phyloP scores from a whole-genome alignment of 2,888 invertebrate genomes.

The Sussaba pulchella region DNA sequence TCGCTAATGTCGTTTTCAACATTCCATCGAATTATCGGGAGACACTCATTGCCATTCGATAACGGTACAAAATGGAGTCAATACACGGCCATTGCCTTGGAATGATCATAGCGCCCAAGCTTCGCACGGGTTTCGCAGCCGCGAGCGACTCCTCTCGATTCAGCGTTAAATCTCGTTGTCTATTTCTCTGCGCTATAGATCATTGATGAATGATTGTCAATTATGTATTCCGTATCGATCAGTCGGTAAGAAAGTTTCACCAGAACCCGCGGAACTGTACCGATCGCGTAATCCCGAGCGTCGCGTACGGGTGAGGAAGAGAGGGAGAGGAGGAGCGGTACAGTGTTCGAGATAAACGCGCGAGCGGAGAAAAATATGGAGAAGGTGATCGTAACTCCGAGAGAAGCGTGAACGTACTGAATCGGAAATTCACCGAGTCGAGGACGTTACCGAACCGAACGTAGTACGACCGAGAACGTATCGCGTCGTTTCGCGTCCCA shows the following conservation, averaged over 20 bases:
- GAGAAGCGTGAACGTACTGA: constrained; percentile 22
- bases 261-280: not conserved
- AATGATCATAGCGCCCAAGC: no score
- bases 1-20: no score
- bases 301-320: not conserved
- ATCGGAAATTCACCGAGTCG: not conserved
- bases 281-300: no score
- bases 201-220: not conserved
- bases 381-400: constrained; percentile 29
- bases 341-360: not conserved
- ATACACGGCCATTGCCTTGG: no score
- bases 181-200: no score
- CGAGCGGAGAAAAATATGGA: not conserved
- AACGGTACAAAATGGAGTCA: no score
- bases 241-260: constrained; percentile 54
- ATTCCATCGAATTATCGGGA: no score
- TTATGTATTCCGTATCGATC: constrained; percentile 9
- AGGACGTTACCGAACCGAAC: constrained; percentile 1
- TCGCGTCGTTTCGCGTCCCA: constrained; percentile 26
- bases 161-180: no score
- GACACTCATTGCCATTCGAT: no score
- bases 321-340: no score
- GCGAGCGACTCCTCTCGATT: no score
- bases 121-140: no score
- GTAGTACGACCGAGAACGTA: not conserved